Evolutionary conservation across 1,140 invertebrate genomes (phyloP).

Genomic region (Ditylenchus dipsaci): DNA sequence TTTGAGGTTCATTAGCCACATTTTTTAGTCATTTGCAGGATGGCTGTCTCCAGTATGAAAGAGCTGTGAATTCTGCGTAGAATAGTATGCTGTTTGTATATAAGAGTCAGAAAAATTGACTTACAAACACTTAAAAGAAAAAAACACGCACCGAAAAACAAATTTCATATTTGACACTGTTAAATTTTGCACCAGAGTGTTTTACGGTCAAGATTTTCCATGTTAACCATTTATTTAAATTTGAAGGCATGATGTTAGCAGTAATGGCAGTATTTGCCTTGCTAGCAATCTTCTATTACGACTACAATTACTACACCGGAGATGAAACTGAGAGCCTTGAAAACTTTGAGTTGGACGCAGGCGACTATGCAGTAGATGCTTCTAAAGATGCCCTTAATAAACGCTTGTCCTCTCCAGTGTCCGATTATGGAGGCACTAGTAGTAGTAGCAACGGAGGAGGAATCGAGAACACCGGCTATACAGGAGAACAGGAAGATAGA

Average conservation of each 20-base stretch:
- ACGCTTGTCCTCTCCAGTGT: neutral
- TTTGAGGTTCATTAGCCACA: too few relatives aligned
- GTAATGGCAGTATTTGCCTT: conserved; percentile 21
- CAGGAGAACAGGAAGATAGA: neutral
- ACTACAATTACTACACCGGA: conserved; percentile 23
- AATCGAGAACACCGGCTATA: neutral
- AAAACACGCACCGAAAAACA: too few relatives aligned
- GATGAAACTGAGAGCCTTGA: neutral
- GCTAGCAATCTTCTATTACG: conserved; percentile 23
- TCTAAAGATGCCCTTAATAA: neutral
- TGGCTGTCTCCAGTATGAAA: too few relatives aligned
- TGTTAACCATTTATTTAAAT: neutral
- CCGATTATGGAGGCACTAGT: neutral
- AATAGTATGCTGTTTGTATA: too few relatives aligned
- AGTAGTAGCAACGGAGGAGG: neutral
- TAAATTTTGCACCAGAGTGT: too few relatives aligned
- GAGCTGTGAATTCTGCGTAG: too few relatives aligned
- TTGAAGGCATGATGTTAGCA: conserved; percentile 12
- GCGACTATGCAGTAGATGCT: neutral
- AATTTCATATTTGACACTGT: too few relatives aligned
- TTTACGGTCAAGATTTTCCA: neutral
- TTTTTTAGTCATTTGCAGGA: too few relatives aligned
- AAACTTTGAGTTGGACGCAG: neutral
- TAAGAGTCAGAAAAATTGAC: too few relatives aligned
- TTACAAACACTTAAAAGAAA: too few relatives aligned